These are phyloP conservation scores for Craseonycteris thonglongyai DNA, from an alignment of 2,113 vertebrate genomes.

Conservation along the genomic window DNA sequence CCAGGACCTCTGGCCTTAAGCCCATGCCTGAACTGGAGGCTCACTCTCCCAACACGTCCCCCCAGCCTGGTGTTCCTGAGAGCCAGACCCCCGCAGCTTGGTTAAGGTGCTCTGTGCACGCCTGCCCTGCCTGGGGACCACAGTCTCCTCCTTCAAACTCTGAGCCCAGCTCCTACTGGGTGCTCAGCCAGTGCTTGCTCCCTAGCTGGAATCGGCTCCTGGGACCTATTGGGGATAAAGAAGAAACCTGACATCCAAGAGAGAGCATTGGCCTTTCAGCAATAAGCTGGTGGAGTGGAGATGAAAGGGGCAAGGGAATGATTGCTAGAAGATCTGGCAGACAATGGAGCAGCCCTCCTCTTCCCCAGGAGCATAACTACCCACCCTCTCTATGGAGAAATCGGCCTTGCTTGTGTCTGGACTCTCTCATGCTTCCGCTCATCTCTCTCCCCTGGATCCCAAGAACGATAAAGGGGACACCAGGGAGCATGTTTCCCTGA, in stretches of 20 bases:
- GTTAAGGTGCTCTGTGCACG: not conserved
- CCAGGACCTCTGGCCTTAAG: not conserved
- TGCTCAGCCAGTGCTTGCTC: not conserved
- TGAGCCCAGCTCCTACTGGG: not conserved
- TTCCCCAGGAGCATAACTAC: not conserved
- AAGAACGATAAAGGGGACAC: not conserved
- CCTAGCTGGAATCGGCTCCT: not conserved
- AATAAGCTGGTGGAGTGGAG: not conserved
- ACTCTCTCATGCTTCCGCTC: not conserved
- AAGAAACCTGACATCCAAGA: not conserved
- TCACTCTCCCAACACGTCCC: not conserved
- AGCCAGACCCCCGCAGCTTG: not conserved
- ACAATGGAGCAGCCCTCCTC: not conserved
- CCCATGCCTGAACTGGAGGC: too few relatives aligned
- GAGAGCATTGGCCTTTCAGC: not conserved
- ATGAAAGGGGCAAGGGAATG: not conserved
- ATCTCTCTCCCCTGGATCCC: not conserved
- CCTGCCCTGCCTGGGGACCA: not conserved
- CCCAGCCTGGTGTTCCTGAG: too few relatives aligned
- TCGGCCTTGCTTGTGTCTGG: not conserved
- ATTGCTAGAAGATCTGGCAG: not conserved
- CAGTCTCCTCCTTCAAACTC: not conserved
- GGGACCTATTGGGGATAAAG: not conserved
- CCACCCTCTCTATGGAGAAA: not conserved
- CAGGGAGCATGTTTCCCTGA: not conserved